phyloP scores from a whole-genome alignment of 1,140 invertebrate species.

The Zaprionus nigranus region DNA sequence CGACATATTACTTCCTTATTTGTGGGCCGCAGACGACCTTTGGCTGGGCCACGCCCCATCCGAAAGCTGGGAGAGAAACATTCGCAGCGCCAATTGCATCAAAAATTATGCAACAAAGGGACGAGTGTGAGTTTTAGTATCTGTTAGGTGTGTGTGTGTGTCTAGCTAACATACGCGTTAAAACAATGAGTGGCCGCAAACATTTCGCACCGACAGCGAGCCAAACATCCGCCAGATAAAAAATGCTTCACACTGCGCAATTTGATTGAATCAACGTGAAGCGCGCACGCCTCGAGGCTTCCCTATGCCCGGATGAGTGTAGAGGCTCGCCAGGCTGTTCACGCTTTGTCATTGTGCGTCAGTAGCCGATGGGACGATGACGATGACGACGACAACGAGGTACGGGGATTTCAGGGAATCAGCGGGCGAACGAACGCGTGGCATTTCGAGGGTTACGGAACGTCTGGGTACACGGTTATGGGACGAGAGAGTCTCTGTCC shows the following conservation, averaged over 20 bases:
- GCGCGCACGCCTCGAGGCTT: conserved; percentile 14
- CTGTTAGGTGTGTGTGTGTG: conserved; percentile 10
- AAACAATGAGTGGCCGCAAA: conserved; percentile 76
- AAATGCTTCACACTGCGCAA: conserved; percentile 62
- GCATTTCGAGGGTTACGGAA: neutral
- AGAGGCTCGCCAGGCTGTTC: conserved; percentile 12
- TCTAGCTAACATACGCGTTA: conserved; percentile 61
- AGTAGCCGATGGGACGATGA: conserved; percentile 9
- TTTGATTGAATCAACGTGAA: conserved; percentile 69
- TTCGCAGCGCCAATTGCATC: conserved; percentile 49
- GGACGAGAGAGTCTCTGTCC: conserved; percentile 5
- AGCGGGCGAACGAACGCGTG: neutral
- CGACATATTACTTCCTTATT: conserved; percentile 83
- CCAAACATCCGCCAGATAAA: conserved; percentile 79
- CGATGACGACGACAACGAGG: conserved; percentile 1
- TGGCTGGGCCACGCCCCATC: conserved; percentile 39
- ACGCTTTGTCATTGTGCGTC: conserved; percentile 41
- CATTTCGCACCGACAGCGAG: conserved; percentile 74
- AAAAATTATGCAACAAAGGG: conserved; percentile 41
- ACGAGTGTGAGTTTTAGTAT: conserved; percentile 2
- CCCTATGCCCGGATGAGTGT: neutral
- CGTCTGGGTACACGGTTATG: neutral
- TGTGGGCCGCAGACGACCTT: conserved; percentile 70
- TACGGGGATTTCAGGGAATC: neutral
- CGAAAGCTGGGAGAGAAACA: conserved; percentile 72